A percentile compares a stretch with the other conserved stretches of the same genome.
Evolutionary conservation across 2,888 invertebrate genomes (phyloP).

Genomic region (Hypselothyrea guttata): DNA sequence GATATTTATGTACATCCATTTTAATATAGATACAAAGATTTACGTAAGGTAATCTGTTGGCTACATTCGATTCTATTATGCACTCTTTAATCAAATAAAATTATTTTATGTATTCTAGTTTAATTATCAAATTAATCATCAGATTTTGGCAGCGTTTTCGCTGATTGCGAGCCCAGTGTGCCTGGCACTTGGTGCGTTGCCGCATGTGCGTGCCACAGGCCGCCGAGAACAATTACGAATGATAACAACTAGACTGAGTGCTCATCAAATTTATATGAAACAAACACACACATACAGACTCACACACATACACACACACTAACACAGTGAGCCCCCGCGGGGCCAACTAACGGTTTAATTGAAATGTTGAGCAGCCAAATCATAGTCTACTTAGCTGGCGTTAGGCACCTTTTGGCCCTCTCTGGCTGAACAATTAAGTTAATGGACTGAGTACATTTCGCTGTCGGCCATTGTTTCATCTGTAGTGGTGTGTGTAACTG

Average conservation of each 20-base stretch:
- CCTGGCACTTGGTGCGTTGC: slow-evolving; percentile 5
- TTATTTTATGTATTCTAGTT: too few species aligned
- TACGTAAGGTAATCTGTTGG: too few species aligned
- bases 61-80: too few species aligned
- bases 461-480: neutral
- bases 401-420: neutral
- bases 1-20: too few species aligned
- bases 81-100: too few species aligned
- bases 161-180: slow-evolving; percentile 18
- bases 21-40: too few species aligned
- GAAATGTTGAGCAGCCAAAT: slow-evolving; percentile 39
- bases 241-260: slow-evolving; percentile 31
- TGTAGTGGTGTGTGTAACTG: too few species aligned
- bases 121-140: too few species aligned
- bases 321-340: slow-evolving; percentile 7
- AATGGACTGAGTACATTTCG: slow-evolving; percentile 32
- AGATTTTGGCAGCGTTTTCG: neutral
- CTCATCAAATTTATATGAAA: slow-evolving; percentile 7
- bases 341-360: slow-evolving; percentile 28
- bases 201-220: slow-evolving; percentile 31
- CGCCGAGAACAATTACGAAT: slow-evolving; percentile 26
- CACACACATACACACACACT: slow-evolving; percentile 1
- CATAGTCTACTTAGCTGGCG: slow-evolving; percentile 36
- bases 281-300: slow-evolving; percentile 5
- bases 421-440: slow-evolving; percentile 38